Base-by-base conservation (phyloP, 2,888 invertebrate species). In the Microplitis manilae region DNA sequence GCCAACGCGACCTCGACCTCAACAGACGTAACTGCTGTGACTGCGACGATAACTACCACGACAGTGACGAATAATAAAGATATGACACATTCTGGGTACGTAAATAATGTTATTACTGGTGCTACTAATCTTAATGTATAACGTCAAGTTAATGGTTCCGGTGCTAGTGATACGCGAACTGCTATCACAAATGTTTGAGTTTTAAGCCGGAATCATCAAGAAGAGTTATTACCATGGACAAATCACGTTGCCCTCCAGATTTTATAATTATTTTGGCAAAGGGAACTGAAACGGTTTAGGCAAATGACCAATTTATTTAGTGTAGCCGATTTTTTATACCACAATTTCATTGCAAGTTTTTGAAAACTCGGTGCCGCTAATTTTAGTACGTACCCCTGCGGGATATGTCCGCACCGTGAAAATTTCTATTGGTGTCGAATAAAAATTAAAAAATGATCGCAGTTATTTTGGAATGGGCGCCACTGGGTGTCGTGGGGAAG, bases 61-160 rank as follows among this genome's bases (percentile, higher is more conserved):
- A 72, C 20, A 75, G 75, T 74, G 5, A 81, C 83, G 60, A 82
- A 82, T 41, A 86, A 84, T 77, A 86, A 88, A 60, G 89, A 88
- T 13, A 83, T 85, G 4, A 85, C 86, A 68, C 85, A 87, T n/a
- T 59, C 75, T 7, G 88, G 85, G 67, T 86, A 85, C 81, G 84
- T 85, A 81, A 87, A 82, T 79, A 87, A 84, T 80, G 83, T 86
- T 60, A 86, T 83, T 30, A 87, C 85, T 0, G 86, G 84, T 30
- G 87, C 85, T 0, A 86, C 86, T 41, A 82, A 80, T 5, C 59
- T 73, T 15, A 73, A 73, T 73, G 73, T 67, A 73, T 73, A 73
- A 75, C 72, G 81, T 79, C 62, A 79, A 78, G 70, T 41, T 68
- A 39, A 41, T 62, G 39, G 61, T 73, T 50, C 72, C 59, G 50